These are phyloP conservation scores for Trichonephila clavipes DNA, from an alignment of 1,140 invertebrate genomes.

Conservation along the genomic window DNA sequence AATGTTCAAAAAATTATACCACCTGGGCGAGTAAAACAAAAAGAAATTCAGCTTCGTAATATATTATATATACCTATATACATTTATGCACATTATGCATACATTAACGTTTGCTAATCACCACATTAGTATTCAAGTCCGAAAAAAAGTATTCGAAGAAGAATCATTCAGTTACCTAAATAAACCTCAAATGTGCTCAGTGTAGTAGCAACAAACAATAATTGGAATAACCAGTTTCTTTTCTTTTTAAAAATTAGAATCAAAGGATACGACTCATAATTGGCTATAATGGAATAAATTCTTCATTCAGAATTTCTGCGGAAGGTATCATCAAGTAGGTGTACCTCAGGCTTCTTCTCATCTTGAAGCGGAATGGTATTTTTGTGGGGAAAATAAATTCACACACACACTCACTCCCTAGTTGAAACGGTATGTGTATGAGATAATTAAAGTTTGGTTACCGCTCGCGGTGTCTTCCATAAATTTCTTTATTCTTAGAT, in stretches of 20 bases:
- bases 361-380: no score
- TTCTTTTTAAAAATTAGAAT: conserved; percentile 33
- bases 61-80: no score
- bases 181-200: conserved; percentile 3
- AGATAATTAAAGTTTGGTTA: conserved; percentile 52
- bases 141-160: not conserved
- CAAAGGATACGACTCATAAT: conserved; percentile 56
- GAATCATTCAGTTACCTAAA: conserved; percentile 1
- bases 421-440: not conserved
- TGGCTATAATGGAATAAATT: conserved; percentile 55
- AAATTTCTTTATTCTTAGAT: conserved; percentile 41
- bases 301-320: conserved; percentile 29
- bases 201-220: not conserved
- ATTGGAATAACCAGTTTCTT: conserved; percentile 12
- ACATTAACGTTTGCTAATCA: conserved; percentile 25
- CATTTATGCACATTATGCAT: not conserved
- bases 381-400: no score
- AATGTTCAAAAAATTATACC: not conserved
- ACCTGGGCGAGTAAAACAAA: no score
- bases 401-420: no score
- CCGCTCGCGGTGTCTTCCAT: not conserved
- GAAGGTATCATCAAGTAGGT: conserved; percentile 48
- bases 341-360: no score
- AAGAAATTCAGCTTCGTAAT: no score
- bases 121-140: conserved; percentile 33